Evolutionary conservation across 2,113 vertebrate species (phyloP).

Genomic region (Apteryx owenii): DNA sequence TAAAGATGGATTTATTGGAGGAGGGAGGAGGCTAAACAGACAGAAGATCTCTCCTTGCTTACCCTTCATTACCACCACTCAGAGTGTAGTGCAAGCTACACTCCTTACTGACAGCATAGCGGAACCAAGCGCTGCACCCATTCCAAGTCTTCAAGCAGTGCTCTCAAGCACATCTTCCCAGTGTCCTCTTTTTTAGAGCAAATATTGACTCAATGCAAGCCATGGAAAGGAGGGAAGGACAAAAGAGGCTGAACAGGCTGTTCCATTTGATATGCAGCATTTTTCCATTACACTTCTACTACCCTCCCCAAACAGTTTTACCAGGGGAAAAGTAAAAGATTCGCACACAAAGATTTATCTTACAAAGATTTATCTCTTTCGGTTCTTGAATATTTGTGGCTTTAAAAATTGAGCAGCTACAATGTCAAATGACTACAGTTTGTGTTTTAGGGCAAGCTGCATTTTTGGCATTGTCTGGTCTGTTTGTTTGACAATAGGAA

Average conservation of each 20-base stretch:
- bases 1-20: not conserved
- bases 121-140: not conserved
- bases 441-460: not conserved
- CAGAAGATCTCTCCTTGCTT: not conserved
- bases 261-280: not conserved
- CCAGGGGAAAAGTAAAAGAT: not conserved
- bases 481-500: not conserved
- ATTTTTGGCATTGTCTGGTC: not conserved
- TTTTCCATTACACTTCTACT: not conserved
- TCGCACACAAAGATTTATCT: not conserved
- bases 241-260: not conserved
- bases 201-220: not conserved
- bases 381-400: not conserved
- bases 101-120: not conserved
- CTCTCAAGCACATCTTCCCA: not conserved
- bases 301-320: not conserved
- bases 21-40: not conserved
- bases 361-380: not conserved
- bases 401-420: not conserved
- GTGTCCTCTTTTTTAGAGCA: not conserved
- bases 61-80: not conserved
- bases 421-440: not conserved
- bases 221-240: not conserved
- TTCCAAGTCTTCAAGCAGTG: not conserved
- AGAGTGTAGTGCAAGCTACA: not conserved